Conservation (phyloP, 2,888 invertebrate species). For the Blera fallax region DNA sequence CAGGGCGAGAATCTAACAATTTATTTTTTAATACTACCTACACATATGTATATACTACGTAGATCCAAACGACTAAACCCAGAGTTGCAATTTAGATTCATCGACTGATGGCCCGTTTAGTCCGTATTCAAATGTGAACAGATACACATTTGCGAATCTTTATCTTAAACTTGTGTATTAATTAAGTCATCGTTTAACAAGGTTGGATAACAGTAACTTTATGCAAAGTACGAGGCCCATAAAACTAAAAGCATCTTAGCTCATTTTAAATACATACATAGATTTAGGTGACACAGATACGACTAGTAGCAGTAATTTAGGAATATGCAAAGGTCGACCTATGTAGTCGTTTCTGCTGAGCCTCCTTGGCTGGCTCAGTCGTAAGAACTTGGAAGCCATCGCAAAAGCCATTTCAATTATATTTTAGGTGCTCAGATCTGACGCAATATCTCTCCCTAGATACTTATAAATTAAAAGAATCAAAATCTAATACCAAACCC, state of each 20-base stretch:
- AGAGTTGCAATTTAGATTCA: neutral
- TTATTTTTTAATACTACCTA: neutral
- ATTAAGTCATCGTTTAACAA: neutral
- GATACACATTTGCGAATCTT: neutral
- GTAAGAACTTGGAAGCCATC: too few species aligned
- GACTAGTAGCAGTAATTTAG: neutral
- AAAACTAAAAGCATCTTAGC: neutral
- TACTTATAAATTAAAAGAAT: too few species aligned
- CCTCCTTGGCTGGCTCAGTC: too few species aligned
- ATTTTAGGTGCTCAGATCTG: too few species aligned
- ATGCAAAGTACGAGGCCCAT: neutral
- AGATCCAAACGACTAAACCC: neutral
- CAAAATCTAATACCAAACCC: neutral
- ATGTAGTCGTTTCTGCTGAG: neutral
- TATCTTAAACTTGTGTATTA: neutral
- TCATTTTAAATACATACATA: neutral
- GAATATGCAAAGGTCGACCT: neutral
- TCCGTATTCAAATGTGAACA: neutral
- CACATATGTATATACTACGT: too few species aligned
- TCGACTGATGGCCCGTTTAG: neutral
- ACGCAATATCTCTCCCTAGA: too few species aligned
- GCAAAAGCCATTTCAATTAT: too few species aligned
- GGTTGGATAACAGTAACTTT: neutral
- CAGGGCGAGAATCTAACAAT: neutral
- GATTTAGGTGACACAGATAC: neutral